A percentile compares a stretch with the other conserved stretches of the same genome.
phyloP scores from a whole-genome alignment of 2,888 invertebrate genomes.

The Xanthorhoe designata region DNA sequence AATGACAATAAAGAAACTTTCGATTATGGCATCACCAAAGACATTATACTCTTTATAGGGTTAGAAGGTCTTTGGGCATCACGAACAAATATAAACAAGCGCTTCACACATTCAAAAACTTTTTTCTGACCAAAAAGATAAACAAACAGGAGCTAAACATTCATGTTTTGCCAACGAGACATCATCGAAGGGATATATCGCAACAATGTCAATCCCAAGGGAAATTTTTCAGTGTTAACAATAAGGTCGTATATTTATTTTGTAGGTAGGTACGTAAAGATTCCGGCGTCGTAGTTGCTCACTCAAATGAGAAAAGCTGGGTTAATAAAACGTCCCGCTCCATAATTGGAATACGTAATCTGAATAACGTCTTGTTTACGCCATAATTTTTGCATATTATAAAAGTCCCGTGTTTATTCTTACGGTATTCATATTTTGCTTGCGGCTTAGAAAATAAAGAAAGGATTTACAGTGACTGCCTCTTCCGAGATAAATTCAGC shows the following conservation, averaged over 20 bases:
- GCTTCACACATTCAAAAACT: not conserved
- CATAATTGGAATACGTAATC: constrained; percentile 40
- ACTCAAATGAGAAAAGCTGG: constrained; percentile 46
- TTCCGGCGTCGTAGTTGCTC: constrained; percentile 47
- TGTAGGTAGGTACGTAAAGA: constrained; percentile 49
- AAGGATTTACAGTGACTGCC: not conserved
- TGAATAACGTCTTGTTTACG: constrained; percentile 33
- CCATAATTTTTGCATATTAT: constrained; percentile 25
- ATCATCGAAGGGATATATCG: constrained; percentile 56
- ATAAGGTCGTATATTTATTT: constrained; percentile 59
- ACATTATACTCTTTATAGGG: too few species aligned
- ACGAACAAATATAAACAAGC: too few species aligned
- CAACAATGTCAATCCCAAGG: constrained; percentile 55
- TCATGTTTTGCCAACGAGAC: constrained; percentile 47
- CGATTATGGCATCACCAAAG: too few species aligned
- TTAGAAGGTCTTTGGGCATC: too few species aligned
- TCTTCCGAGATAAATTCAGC: not conserved
- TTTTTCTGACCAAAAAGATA: constrained; percentile 33
- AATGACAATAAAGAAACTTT: too few species aligned
- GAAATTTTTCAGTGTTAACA: constrained; percentile 61
- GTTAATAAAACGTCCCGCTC: constrained; percentile 43
- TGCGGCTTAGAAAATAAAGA: constrained; percentile 6
- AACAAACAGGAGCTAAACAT: constrained; percentile 43
- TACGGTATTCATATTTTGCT: constrained; percentile 11
- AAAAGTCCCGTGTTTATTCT: constrained; percentile 22